Conservation (phyloP, 2,888 invertebrate species). For the Nycteola revayana region DNA sequence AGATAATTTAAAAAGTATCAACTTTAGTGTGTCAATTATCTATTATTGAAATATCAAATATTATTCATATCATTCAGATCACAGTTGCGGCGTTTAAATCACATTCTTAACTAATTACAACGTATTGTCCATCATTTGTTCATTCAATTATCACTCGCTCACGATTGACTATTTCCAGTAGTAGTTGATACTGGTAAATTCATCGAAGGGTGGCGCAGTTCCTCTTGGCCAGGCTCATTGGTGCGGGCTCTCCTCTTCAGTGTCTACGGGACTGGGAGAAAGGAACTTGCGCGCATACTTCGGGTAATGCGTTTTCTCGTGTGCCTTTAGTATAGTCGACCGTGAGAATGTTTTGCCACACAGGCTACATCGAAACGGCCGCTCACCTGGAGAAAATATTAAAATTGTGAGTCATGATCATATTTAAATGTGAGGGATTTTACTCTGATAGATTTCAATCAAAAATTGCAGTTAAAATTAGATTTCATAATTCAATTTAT, state of each 20-base stretch:
- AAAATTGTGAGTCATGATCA: too few species aligned
- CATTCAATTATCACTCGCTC: constrained; percentile 63
- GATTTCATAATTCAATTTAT: background rate
- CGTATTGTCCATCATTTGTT: constrained; percentile 78
- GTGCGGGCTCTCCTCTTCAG: constrained; percentile 90
- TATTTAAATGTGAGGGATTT: too few species aligned
- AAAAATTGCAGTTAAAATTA: too few species aligned
- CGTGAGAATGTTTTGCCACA: constrained; percentile 96
- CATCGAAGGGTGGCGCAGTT: constrained; percentile 51
- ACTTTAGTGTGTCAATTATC: constrained; percentile 73
- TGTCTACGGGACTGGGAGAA: constrained; percentile 92
- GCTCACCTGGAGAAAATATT: constrained; percentile 85
- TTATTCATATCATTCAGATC: constrained; percentile 83
- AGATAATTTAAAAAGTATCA: constrained; percentile 61
- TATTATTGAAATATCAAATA: constrained; percentile 82
- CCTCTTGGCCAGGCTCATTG: constrained; percentile 68
- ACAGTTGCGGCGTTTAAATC: constrained; percentile 83
- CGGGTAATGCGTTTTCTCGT: constrained; percentile 96
- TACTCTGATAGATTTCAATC: background rate
- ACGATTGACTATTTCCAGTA: constrained; percentile 64
- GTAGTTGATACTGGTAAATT: constrained; percentile 48
- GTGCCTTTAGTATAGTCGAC: constrained; percentile 94
- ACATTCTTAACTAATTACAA: constrained; percentile 81
- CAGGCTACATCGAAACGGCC: constrained; percentile 93
- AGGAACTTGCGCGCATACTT: constrained; percentile 95